Evolutionary conservation across 2,888 invertebrate species (phyloP), one percentile per base, ranked within the genome.

Genomic region (Spisula solida): DNA sequence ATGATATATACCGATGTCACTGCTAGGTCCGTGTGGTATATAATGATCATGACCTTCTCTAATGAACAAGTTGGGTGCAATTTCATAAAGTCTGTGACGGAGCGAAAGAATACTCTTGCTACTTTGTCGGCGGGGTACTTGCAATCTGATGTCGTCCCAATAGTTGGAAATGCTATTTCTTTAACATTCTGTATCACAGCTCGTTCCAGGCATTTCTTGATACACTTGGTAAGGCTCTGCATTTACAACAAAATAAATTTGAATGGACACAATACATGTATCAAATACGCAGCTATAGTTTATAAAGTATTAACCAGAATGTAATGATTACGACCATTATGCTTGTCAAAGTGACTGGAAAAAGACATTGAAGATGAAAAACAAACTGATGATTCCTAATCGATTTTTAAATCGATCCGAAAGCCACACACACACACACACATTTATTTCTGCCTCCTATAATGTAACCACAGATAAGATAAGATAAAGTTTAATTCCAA

Each of bases 101-200:
- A 86, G 18, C 81, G 48, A 4, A 88, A 78, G n/a, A 90, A 81
- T 18, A 85, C 83, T 34, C 51, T 79, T 2, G 91, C 88, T 14
- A 91, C 90, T 47, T 81, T 34, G 18, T 79, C 82, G 12, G 75
- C 80, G 8, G 88, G 86, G 31, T 91, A 90, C 0, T n/a, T 10
- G 16, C 81, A 70, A 16, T 87, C 87, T 31, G 60, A 81, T 12
- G 90, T 88, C 6, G 90, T 88, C 6, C 91, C 91, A 25, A 91
- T 90, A 12, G 90, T 90, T 0, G 91, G 90, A 80, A 91, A 88
- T 10, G 88, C 87, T 29, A 91, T 90, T 0, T 87, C 83, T 14
- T 31, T 85, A 18, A 47, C 51, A 2, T 84, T 75, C 12, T 85
- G 55, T 29, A 79, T 82, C 2, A 90, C 47, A 0, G 90, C 88